These are phyloP conservation scores for Endotricha flammealis DNA, from an alignment of 2,888 invertebrate species.

Conservation along the genomic window DNA sequence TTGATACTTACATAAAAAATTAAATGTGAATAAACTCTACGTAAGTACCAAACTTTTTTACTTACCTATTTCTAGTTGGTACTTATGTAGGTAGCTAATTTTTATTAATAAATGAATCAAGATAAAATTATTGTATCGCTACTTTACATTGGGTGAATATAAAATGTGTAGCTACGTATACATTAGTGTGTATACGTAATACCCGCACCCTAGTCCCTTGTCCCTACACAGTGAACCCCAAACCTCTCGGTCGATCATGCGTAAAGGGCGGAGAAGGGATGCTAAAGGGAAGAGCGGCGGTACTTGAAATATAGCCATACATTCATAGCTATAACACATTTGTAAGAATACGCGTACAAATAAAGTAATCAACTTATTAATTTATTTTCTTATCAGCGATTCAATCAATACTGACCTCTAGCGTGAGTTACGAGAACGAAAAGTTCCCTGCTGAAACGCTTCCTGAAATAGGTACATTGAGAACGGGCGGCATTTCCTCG, in stretches of 20 bases:
- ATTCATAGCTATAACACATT: constrained; percentile 30
- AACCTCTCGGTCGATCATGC: constrained; percentile 77
- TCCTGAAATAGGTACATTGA: constrained; percentile 70
- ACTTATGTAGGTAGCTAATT: too few species aligned
- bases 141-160: constrained; percentile 1
- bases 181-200: constrained; percentile 29
- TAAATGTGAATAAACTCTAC: too few species aligned
- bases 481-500: constrained; percentile 64
- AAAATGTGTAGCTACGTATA: constrained; percentile 13
- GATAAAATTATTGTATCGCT: too few species aligned
- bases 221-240: constrained; percentile 61
- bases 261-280: constrained; percentile 78
- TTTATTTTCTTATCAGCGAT: constrained; percentile 15
- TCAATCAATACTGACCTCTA: constrained; percentile 69
- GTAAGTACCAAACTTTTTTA: too few species aligned
- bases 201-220: constrained; percentile 67
- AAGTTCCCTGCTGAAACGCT: constrained; percentile 72
- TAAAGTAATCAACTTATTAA: constrained; percentile 6
- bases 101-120: too few species aligned
- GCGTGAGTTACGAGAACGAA: constrained; percentile 68
- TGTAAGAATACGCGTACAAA: background rate
- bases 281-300: constrained; percentile 72
- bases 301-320: constrained; percentile 61
- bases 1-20: too few species aligned
- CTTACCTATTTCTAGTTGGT: too few species aligned